Base-by-base conservation (phyloP, 2,797 vertebrate species). In the Eulemur coronatus region DNA sequence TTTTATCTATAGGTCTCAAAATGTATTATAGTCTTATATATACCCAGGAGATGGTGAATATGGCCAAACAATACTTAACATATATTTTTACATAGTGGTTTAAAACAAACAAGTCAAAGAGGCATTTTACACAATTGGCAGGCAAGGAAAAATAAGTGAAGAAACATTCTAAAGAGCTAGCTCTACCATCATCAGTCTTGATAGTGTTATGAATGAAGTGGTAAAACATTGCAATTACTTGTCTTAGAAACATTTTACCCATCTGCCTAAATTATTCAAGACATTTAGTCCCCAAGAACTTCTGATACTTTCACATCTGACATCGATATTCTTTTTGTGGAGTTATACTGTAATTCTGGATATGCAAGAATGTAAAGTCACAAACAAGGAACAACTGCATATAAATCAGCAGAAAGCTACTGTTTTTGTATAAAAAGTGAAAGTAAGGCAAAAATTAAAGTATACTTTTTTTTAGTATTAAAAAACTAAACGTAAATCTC, bases 121-220 rank as follows among this genome's bases (percentile, higher is more conserved):
- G 97, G 88, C 95, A 98, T 97, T 96, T 98, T 96, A 97, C 87
- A 97, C 35, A 96, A 90, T 89, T 97, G 95, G 98, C 97, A 98
- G 96, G 97, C 96, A 98, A 98, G 95, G 87, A 97, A 96, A 92
- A 97, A 86, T 33, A 96, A 92, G 93, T 75, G 86, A 95, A 94
- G n/a, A 97, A 96, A 87, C n/a, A 41, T 96, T 97, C 98, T 98
- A 98, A 98, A 98, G 97, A 98, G 98, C 97, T 98, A 98, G 97
- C 96, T 97, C 90, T 97, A 98, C 94, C 78, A 97, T 70, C 38
- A 93, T 94, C 95, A 96, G 41, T 94, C 94, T 79, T 63, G 38
- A 91, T 22, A 41, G 9, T 79, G 76, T 50, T 97, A 81, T 92
- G 90, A 91, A 10, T 0, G 0, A 30, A 81, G 30, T 50, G n/a